Percentiles rank a stretch among this genome's conserved stretches.
Evolutionary conservation across 2,888 invertebrate genomes (phyloP).

Genomic region (Rhingia rostrata): DNA sequence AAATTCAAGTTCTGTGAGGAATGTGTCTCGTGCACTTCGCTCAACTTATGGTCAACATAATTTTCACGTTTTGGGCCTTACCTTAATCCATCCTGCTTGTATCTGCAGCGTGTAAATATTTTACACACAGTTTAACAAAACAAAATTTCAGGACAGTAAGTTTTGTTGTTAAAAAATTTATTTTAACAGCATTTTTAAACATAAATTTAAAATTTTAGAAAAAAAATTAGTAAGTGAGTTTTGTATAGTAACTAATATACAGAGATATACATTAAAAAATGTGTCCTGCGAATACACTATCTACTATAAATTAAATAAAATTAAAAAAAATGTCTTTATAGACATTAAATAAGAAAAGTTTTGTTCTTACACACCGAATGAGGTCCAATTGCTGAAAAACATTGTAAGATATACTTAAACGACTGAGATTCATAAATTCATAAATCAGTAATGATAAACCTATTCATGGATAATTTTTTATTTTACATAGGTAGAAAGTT

Average conservation of each 20-base stretch:
- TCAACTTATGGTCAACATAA: too few species aligned
- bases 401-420: too few species aligned
- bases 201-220: conserved; percentile 2
- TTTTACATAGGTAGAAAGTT: too few species aligned
- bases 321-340: not conserved
- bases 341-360: conserved; percentile 7
- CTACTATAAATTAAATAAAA: conserved; percentile 17
- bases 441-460: too few species aligned
- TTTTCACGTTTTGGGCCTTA: too few species aligned
- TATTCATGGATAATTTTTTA: too few species aligned
- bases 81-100: not conserved
- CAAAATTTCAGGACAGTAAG: conserved; percentile 60
- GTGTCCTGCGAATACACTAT: conserved; percentile 42
- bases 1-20: too few species aligned
- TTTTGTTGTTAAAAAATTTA: conserved; percentile 18
- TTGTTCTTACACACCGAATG: conserved; percentile 38
- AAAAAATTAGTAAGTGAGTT: conserved; percentile 37
- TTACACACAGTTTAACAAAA: not conserved
- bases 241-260: conserved; percentile 43
- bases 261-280: conserved; percentile 41
- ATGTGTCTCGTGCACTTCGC: too few species aligned
- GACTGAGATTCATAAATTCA: too few species aligned
- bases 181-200: conserved; percentile 6
- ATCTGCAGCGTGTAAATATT: not conserved
- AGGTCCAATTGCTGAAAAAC: not conserved